Evolutionary conservation across 2,888 invertebrate species (phyloP).

Genomic region (Thecophora atra): DNA sequence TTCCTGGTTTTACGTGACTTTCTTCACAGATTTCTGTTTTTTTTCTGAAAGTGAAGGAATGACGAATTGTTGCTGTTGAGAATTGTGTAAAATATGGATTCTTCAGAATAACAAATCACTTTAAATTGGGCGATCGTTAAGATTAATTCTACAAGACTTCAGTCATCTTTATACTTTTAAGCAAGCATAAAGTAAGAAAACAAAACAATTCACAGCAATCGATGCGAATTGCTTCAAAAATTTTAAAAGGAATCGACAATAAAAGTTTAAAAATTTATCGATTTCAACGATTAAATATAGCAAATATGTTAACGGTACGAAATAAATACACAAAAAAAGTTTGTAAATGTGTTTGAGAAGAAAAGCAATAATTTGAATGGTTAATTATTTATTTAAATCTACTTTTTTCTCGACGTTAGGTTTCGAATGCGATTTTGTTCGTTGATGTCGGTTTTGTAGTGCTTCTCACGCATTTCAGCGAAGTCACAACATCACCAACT

Average conservation of each 20-base stretch:
- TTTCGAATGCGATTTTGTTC: not conserved
- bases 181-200: constrained; percentile 44
- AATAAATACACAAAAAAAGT: no score
- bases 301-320: not conserved
- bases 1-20: no score
- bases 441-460: not conserved
- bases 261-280: not conserved
- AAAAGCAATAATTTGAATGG: not conserved
- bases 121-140: constrained; percentile 31
- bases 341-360: not conserved
- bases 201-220: no score
- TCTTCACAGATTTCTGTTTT: not conserved
- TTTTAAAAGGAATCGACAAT: not conserved
- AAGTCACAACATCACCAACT: not conserved
- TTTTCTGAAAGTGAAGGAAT: no score
- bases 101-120: not conserved
- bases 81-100: no score
- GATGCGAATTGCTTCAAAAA: not conserved
- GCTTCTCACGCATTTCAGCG: not conserved
- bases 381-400: not conserved
- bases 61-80: no score
- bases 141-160: constrained; percentile 51
- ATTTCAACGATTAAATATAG: not conserved
- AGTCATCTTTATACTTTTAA: constrained; percentile 54
- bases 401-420: not conserved